Conservation (phyloP, 2,797 vertebrate species). For the Pitangus sulphuratus region DNA sequence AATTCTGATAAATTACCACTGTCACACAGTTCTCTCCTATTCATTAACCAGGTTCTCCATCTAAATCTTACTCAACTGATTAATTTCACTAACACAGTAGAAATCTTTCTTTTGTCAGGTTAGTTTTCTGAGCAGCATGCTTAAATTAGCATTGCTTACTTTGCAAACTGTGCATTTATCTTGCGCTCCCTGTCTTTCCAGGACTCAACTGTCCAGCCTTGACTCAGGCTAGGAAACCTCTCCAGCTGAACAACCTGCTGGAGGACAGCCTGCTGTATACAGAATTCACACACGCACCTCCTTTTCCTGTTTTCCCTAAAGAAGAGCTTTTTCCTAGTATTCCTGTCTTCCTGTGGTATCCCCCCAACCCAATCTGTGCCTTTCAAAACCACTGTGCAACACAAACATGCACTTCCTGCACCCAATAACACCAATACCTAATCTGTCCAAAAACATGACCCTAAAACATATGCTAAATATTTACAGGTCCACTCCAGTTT, state of each 20-base stretch:
- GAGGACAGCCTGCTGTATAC: background rate
- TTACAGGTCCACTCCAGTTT: background rate
- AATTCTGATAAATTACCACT: background rate
- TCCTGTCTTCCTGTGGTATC: background rate
- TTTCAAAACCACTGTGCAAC: background rate
- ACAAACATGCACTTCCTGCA: background rate
- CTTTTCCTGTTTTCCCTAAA: background rate
- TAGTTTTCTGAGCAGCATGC: background rate
- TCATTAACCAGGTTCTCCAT: background rate
- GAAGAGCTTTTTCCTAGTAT: background rate
- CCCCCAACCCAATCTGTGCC: no score
- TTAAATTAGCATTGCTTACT: background rate
- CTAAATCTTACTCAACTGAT: background rate
- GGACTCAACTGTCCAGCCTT: background rate
- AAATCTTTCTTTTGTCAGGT: background rate
- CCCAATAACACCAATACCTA: background rate
- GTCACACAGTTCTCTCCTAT: background rate
- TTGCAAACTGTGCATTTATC: background rate
- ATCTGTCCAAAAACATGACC: rapidly evolving
- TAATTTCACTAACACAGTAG: background rate
- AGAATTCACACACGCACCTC: background rate
- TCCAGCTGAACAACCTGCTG: background rate
- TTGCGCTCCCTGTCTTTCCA: background rate
- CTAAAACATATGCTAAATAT: background rate
- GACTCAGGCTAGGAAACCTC: background rate